These are phyloP conservation scores for Ormyrus thymus DNA, from an alignment of 2,888 invertebrate genomes.

Conservation along the genomic window DNA sequence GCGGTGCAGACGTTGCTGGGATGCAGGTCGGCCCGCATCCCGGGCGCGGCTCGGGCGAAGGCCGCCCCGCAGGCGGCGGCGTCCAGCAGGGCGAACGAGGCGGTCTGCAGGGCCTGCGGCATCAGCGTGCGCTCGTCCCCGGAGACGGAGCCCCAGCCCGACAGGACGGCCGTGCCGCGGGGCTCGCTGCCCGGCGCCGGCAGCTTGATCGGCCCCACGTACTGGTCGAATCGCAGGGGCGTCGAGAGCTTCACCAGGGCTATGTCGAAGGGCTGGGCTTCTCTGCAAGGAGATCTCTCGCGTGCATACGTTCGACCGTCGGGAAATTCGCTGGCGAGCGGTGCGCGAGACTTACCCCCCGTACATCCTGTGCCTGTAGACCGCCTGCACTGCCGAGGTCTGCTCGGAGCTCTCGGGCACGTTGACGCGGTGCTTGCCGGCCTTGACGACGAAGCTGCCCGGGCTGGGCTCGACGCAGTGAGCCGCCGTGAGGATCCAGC, in stretches of 20 bases:
- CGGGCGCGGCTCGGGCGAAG: conserved; percentile 33
- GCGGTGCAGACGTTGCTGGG: too few relatives aligned
- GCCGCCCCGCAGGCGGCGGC: conserved; percentile 61
- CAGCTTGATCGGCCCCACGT: conserved; percentile 70
- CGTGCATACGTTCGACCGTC: background rate
- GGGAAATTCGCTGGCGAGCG: too few relatives aligned
- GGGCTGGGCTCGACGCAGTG: background rate
- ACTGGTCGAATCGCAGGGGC: conserved; percentile 65
- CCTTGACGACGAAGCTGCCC: conserved; percentile 46
- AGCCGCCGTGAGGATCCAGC: too few relatives aligned
- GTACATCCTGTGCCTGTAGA: background rate
- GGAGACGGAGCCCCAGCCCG: conserved; percentile 75
- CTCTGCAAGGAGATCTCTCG: conserved; percentile 56
- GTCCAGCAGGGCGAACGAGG: conserved; percentile 63
- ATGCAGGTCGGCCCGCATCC: too few relatives aligned
- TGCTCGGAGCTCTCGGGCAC: conserved; percentile 43
- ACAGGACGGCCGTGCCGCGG: conserved; percentile 65
- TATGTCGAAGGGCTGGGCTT: conserved; percentile 75
- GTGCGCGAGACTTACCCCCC: conserved; percentile 60
- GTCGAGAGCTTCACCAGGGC: conserved; percentile 74
- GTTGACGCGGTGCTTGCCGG: conserved; percentile 49
- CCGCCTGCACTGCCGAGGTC: background rate
- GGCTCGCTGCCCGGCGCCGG: conserved; percentile 65
- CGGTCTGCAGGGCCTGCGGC: conserved; percentile 67
- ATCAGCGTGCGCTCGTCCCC: conserved; percentile 54